Percentiles rank a stretch among this genome's conserved stretches.
Evolutionary conservation across 2,888 invertebrate species (phyloP).

Genomic region (Crioceris asparagi): DNA sequence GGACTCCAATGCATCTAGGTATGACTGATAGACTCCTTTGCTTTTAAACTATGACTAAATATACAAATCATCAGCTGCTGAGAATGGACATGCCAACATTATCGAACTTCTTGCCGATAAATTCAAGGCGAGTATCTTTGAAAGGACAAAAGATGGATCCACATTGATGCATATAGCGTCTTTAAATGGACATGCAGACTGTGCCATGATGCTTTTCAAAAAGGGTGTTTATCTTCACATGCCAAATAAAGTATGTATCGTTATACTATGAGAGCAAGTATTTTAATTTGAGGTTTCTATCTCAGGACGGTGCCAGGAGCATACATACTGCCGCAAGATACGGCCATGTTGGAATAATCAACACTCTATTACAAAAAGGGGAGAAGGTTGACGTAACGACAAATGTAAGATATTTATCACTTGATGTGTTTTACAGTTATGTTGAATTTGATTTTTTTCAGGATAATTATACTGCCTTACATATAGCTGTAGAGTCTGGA

Average conservation of each 20-base stretch:
- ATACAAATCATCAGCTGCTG: conserved; percentile 81
- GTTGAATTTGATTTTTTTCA: too few species aligned
- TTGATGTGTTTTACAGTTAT: too few species aligned
- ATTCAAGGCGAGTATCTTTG: conserved; percentile 93
- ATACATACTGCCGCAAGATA: conserved; percentile 96
- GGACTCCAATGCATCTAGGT: conserved; percentile 56
- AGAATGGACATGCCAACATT: conserved; percentile 89
- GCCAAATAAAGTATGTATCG: conserved; percentile 77
- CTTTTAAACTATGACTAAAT: too few species aligned
- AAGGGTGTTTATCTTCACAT: conserved; percentile 98
- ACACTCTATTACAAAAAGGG: conserved; percentile 88
- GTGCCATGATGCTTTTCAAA: conserved; percentile 95
- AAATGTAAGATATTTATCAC: conserved; percentile 68
- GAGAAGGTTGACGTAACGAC: conserved; percentile 94
- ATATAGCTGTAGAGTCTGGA: conserved; percentile 91
- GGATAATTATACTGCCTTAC: conserved; percentile 97
- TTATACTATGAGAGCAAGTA: not conserved
- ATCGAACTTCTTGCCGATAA: conserved; percentile 96
- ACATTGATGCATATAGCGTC: conserved; percentile 99
- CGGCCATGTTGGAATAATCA: conserved; percentile 95
- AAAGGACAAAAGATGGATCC: conserved; percentile 94
- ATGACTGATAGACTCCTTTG: too few species aligned
- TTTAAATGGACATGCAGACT: conserved; percentile 93
- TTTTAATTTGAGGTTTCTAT: conserved; percentile 16
- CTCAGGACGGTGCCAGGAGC: conserved; percentile 85